Conservation (phyloP, 2,113 vertebrate genomes). For the Hystrix cristata region DNA sequence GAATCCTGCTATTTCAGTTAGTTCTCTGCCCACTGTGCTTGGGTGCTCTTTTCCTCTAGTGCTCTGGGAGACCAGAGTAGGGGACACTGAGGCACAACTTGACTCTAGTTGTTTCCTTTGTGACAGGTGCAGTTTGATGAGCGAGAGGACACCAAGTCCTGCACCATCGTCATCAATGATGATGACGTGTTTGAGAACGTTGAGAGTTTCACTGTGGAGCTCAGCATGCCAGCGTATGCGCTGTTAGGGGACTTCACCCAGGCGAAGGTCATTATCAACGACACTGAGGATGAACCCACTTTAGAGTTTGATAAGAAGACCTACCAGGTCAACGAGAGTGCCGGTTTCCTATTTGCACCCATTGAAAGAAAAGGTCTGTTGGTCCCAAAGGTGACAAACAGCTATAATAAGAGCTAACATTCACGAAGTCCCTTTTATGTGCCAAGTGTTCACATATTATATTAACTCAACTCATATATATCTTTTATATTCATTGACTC, state of each 20-base stretch:
- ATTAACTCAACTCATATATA: background rate
- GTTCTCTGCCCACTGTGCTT: background rate
- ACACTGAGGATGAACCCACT: conserved; percentile 95
- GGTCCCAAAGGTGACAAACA: background rate
- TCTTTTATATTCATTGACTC: background rate
- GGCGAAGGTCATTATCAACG: conserved; percentile 91
- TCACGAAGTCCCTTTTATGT: background rate
- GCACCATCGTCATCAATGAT: conserved; percentile 94
- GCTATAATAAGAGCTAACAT: background rate
- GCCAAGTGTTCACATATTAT: background rate
- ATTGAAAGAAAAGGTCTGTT: conserved; percentile 95
- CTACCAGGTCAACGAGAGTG: conserved; percentile 94
- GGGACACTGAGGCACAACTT: background rate
- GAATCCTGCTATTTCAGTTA: background rate
- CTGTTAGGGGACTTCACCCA: conserved; percentile 92
- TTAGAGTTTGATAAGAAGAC: conserved; percentile 95
- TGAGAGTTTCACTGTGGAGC: conserved; percentile 95
- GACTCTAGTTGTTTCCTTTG: background rate
- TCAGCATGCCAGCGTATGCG: conserved; percentile 97
- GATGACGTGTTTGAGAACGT: conserved; percentile 93
- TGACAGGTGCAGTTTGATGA: conserved; percentile 98
- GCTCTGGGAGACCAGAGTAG: rapidly evolving
- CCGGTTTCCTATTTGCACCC: conserved; percentile 90
- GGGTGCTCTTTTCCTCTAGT: background rate
- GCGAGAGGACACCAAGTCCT: conserved; percentile 96